Conservation (phyloP, 2,888 invertebrate species). For the Arge pagana region DNA sequence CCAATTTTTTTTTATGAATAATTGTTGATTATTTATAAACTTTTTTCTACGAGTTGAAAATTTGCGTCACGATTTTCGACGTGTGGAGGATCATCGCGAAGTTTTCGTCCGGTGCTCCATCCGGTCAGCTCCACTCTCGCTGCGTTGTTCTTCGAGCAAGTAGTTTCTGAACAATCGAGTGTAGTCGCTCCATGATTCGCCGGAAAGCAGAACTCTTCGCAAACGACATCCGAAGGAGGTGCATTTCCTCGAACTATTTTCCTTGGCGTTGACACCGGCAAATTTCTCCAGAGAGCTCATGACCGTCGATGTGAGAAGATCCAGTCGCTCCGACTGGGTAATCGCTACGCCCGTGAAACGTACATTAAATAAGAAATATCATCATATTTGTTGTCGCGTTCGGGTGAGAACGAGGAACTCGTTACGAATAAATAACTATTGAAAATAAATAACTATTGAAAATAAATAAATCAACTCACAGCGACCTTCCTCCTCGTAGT, state of each 20-base stretch:
- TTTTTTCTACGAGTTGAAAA: too few species aligned
- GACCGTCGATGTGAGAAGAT: slow-evolving; percentile 40
- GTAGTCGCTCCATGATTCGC: slow-evolving; percentile 44
- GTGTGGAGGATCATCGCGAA: slow-evolving; percentile 8
- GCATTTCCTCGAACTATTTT: slow-evolving; percentile 55
- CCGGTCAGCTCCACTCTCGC: background rate
- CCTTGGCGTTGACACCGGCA: slow-evolving; percentile 26
- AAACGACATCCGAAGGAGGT: slow-evolving; percentile 60
- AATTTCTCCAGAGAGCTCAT: slow-evolving; percentile 42
- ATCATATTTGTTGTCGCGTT: background rate
- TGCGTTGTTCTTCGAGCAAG: slow-evolving; percentile 35
- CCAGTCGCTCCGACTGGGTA: slow-evolving; percentile 32
- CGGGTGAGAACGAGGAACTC: background rate
- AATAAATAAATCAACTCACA: slow-evolving; percentile 23
- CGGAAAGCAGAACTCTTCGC: slow-evolving; percentile 46
- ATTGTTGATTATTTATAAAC: too few species aligned
- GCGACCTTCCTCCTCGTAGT: slow-evolving; percentile 43
- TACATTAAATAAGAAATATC: background rate
- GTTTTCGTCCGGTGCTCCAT: background rate
- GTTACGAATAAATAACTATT: background rate
- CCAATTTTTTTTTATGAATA: too few species aligned
- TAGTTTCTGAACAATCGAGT: slow-evolving; percentile 42
- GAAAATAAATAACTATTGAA: too few species aligned
- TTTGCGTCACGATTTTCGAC: background rate
- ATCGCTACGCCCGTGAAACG: slow-evolving; percentile 30